These are phyloP conservation scores for Chirona hameri DNA, from an alignment of 2,888 invertebrate species.

Conservation along the genomic window DNA sequence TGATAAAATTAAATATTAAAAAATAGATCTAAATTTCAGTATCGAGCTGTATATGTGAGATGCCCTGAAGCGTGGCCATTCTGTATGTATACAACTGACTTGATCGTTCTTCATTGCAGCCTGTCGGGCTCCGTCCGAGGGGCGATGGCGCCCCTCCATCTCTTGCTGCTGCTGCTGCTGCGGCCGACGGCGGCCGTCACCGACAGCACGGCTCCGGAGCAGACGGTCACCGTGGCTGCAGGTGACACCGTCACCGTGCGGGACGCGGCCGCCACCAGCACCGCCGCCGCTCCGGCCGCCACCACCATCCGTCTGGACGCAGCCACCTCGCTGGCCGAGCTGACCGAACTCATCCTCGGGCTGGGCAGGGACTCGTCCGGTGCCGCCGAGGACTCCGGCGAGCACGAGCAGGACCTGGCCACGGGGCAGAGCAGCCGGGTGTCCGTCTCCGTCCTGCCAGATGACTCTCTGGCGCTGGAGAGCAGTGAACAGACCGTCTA, in stretches of 20 bases:
- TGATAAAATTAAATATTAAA: too few species aligned
- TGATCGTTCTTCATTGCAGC: too few species aligned
- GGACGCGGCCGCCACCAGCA: background rate
- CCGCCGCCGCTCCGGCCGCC: background rate
- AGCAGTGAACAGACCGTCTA: background rate
- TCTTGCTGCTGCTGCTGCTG: background rate
- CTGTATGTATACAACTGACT: too few species aligned
- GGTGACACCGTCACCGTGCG: background rate
- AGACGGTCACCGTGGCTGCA: background rate
- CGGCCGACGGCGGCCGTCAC: background rate
- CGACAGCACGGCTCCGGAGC: background rate
- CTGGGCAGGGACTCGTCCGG: background rate
- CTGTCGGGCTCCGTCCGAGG: too few species aligned
- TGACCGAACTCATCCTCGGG: conserved; percentile 5
- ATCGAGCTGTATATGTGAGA: too few species aligned
- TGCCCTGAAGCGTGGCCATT: too few species aligned
- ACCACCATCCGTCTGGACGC: background rate
- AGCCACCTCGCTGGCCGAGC: conserved; percentile 4
- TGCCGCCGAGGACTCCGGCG: background rate
- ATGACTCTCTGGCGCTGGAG: background rate
- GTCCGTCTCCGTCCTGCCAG: background rate
- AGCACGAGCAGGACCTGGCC: background rate
- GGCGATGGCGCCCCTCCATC: background rate
- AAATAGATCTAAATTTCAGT: too few species aligned
- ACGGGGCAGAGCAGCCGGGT: background rate